Conservation (phyloP, 23 tunicate genomes). For the Trididemnum miniatum region DNA sequence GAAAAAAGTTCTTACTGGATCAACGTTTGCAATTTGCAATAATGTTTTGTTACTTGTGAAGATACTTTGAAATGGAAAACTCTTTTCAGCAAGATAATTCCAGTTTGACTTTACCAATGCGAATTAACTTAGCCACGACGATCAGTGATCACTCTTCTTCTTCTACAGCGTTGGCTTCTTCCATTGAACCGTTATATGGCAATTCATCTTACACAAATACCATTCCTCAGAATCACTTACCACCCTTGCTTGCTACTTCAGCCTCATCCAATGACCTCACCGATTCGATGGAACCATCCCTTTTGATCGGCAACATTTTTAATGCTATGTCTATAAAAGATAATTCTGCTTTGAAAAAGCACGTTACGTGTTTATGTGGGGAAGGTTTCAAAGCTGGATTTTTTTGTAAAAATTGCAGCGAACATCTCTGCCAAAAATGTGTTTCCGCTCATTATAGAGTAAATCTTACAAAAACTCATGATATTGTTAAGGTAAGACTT, state of each 20-base stretch:
- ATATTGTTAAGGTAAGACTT: slow-evolving; percentile 57
- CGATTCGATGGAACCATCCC: slow-evolving; percentile 26
- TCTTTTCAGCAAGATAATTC: not conserved
- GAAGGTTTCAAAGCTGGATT: slow-evolving; percentile 65
- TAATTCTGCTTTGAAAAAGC: slow-evolving; percentile 20
- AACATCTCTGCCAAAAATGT: slow-evolving; percentile 73
- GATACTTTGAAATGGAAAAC: not conserved
- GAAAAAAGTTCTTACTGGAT: no score
- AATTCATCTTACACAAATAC: not conserved
- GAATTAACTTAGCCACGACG: not conserved
- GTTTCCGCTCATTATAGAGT: slow-evolving; percentile 88
- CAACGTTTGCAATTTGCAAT: no score
- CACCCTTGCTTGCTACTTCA: not conserved
- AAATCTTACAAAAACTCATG: slow-evolving; percentile 68
- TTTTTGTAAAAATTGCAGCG: slow-evolving; percentile 66
- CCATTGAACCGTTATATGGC: not conserved
- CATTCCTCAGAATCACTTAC: not conserved
- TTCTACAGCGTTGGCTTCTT: not conserved
- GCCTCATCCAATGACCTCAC: not conserved
- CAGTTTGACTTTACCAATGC: not conserved
- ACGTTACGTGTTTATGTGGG: slow-evolving; percentile 49
- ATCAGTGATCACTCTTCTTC: not conserved
- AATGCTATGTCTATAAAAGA: slow-evolving; percentile 56
- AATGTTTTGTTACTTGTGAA: no score
- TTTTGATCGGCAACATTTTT: slow-evolving; percentile 45